Conservation (phyloP, 2,113 vertebrate genomes). For the Trogon surrucura region DNA sequence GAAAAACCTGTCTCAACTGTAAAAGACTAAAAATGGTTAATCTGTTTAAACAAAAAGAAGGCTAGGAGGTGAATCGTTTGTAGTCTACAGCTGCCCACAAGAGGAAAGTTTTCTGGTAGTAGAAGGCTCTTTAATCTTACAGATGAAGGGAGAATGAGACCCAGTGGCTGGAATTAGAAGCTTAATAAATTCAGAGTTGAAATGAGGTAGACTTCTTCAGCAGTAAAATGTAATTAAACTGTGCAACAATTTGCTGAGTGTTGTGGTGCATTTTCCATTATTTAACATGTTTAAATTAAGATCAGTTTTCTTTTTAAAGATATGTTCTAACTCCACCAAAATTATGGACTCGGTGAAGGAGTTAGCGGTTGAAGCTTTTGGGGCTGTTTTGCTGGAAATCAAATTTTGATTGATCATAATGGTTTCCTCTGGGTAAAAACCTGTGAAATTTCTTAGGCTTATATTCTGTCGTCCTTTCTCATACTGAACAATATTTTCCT, state of each 20-base stretch:
- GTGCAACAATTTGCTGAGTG: background rate
- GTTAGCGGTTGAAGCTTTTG: background rate
- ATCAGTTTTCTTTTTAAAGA: background rate
- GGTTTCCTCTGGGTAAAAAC: background rate
- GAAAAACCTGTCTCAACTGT: background rate
- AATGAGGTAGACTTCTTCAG: slow-evolving; percentile 6
- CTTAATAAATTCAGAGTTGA: slow-evolving; percentile 6
- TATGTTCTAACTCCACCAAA: background rate
- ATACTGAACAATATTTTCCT: background rate
- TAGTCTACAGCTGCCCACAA: background rate
- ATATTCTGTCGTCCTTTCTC: background rate
- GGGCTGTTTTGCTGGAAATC: background rate
- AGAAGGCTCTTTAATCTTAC: slow-evolving; percentile 7
- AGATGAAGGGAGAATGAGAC: background rate
- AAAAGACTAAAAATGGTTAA: background rate
- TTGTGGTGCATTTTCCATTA: background rate
- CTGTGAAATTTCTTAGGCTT: background rate
- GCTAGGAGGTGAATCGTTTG: slow-evolving; percentile 18
- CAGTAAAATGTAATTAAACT: slow-evolving; percentile 16
- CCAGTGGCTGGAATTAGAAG: background rate
- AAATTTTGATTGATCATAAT: background rate
- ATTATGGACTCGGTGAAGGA: background rate
- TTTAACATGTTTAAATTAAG: background rate
- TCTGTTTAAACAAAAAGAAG: slow-evolving; percentile 27
- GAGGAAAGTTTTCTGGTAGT: slow-evolving; percentile 2